Conservation (phyloP, 2,113 vertebrate genomes). For the Ctenomys sociabilis region DNA sequence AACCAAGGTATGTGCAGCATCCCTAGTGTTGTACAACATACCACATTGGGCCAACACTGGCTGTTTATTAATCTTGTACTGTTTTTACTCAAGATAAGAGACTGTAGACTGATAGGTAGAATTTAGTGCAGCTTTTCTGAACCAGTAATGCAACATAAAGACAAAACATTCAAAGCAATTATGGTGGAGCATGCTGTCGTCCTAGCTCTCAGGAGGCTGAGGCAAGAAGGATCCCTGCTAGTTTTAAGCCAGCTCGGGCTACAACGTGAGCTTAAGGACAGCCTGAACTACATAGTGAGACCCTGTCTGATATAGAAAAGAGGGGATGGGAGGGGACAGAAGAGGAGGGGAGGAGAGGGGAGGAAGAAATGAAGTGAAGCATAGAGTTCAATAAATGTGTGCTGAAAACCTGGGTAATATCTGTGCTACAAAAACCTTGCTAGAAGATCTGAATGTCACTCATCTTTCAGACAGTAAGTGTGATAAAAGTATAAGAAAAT, state of each 20-base stretch:
- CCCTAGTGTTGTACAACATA: neutral
- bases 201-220: too few relatives aligned
- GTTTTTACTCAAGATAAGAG: neutral
- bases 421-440: neutral
- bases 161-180: neutral
- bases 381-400: too few relatives aligned
- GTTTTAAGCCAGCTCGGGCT: too few relatives aligned
- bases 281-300: too few relatives aligned
- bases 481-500: neutral
- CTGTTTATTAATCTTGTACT: neutral
- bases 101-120: neutral
- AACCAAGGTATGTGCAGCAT: neutral
- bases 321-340: too few relatives aligned
- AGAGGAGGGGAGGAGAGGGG: too few relatives aligned
- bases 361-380: too few relatives aligned
- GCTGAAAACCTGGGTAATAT: neutral
- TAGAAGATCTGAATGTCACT: neutral
- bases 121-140: neutral
- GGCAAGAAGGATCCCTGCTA: too few relatives aligned
- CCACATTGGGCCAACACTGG: neutral
- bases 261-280: too few relatives aligned
- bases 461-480: neutral
- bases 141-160: neutral
- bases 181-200: too few relatives aligned
- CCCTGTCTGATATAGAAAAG: too few relatives aligned